Conservation (phyloP, 2,797 vertebrate species). For the Danio choprae region DNA sequence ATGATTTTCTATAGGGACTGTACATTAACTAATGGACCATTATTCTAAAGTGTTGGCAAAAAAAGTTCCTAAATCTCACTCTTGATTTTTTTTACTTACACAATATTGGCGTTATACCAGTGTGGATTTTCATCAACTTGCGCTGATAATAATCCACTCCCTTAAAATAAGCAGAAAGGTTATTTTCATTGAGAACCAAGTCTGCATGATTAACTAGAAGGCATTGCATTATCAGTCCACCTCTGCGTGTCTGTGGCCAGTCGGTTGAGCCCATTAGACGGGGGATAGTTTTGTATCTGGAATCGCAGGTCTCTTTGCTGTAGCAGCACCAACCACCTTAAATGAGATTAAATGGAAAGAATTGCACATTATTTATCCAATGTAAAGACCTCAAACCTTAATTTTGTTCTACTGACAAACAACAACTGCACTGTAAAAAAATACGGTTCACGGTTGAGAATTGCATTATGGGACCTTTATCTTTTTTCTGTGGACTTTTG, state of each 20-base stretch:
- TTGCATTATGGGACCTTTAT: no score
- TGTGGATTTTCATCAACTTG: conserved; percentile 83
- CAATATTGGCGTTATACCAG: conserved; percentile 85
- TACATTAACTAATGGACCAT: no score
- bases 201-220: neutral
- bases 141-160: conserved; percentile 82
- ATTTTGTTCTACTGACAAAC: no score
- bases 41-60: no score
- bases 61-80: no score
- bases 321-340: conserved; percentile 86
- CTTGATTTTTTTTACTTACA: conserved; percentile 74
- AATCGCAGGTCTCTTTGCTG: conserved; percentile 85
- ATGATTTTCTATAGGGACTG: no score
- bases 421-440: no score
- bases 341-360: conserved; percentile 68
- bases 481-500: no score
- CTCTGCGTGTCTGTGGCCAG: conserved; percentile 82
- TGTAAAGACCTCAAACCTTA: conserved; percentile 63
- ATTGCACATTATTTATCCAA: conserved; percentile 51
- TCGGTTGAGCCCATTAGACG: conserved; percentile 82
- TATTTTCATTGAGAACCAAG: neutral
- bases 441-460: no score
- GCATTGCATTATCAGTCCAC: conserved; percentile 59
- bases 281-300: conserved; percentile 84
- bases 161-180: conserved; percentile 66